Evolutionary conservation across 2,113 vertebrate species (phyloP), one percentile per base, ranked within the genome.

Genomic region (Gopherus flavomarginatus): DNA sequence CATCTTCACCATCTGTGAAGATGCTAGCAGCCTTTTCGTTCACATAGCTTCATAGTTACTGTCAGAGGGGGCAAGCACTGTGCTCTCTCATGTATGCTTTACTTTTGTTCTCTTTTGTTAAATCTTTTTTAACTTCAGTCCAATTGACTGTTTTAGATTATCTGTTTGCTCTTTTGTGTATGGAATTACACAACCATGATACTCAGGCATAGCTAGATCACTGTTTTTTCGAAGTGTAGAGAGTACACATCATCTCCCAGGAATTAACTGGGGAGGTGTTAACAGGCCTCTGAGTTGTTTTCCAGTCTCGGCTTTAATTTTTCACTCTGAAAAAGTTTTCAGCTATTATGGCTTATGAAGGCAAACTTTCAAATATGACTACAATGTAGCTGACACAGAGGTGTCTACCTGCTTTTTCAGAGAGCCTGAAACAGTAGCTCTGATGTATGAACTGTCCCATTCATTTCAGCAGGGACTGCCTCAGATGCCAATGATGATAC

Each of bases 391-490:
- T 50, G 5, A 49, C 75, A 7, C 81, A 10, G 81, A 44, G 16
- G 87, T 62, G 62, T 75, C 11, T 26, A 57, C 7, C 8, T 83
- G 17, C 0, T 2, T 89, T 84, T 81, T 24, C 35, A 84, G 85
- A 47, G 1, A 81, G 24, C 4, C 6, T 91, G 72, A 75, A 75
- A 75, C n/a, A 62, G 13, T 89, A 83, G 83, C 21, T 52, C 29
- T 84, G 31, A 26, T 31, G 0, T 52, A n/a, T 56, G 0, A 62
- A 14, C 13, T 52, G 49, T 0, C 42, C 38, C 6, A 6, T 65
- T 81, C 42, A 26, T 5, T 57, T 90, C 57, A 87, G 11, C 56
- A 90, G 82, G 65, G 7, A 1, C 12, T 85, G 8, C 0, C 3
- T 92, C 8, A 83, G 79, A 54, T 1, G 69, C 1, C 10, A 88